Conservation (phyloP, 1,140 invertebrate genomes). For the Diuraphis noxia region DNA sequence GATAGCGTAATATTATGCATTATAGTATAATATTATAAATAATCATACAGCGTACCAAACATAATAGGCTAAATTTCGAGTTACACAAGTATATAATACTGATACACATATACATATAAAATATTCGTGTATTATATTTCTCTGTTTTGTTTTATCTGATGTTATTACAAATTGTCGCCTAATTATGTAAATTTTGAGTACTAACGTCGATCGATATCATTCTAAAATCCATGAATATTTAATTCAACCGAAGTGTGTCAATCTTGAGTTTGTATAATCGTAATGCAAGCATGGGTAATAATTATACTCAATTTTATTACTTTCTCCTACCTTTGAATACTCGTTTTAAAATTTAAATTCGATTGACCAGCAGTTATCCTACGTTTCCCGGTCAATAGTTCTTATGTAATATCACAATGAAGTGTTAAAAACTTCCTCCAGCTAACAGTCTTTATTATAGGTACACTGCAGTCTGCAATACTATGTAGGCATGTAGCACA, state of each 20-base stretch:
- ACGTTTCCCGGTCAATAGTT: constrained; percentile 23
- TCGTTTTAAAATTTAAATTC: constrained; percentile 12
- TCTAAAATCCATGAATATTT: background rate
- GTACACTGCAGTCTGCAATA: background rate
- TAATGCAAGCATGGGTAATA: background rate
- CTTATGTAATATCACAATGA: constrained; percentile 4
- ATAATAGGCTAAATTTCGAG: background rate
- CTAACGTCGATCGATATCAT: background rate
- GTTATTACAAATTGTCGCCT: background rate
- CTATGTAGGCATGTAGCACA: background rate
- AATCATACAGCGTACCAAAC: background rate
- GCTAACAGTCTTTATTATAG: background rate
- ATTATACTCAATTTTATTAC: background rate
- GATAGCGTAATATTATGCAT: constrained; percentile 1
- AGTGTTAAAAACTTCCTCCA: constrained; percentile 24
- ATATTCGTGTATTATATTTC: background rate
- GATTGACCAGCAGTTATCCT: background rate
- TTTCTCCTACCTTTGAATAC: constrained; percentile 29
- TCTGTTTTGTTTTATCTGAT: background rate
- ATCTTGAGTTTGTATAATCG: background rate
- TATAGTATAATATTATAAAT: background rate
- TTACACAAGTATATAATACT: background rate
- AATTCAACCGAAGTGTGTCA: background rate
- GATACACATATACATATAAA: background rate
- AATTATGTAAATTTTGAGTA: too few species aligned